Evolutionary conservation across 2,888 invertebrate genomes (phyloP).

Genomic region (Maniola hyperantus): DNA sequence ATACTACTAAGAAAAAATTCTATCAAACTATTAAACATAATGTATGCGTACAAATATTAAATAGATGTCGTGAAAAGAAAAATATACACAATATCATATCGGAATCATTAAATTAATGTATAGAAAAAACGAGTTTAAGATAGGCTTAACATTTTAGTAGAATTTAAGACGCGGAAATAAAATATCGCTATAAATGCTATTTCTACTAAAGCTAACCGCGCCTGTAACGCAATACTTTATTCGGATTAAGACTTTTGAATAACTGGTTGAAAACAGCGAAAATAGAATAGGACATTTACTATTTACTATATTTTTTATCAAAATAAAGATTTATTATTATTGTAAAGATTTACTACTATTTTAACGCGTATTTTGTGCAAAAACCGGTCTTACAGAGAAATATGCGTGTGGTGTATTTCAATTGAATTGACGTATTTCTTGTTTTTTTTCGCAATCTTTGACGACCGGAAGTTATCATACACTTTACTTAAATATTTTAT

Average conservation of each 20-base stretch:
- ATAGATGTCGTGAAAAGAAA: slow-evolving; percentile 9
- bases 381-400: too few species aligned
- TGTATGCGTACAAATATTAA: slow-evolving; percentile 12
- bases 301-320: too few species aligned
- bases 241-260: neutral
- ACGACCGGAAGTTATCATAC: too few species aligned
- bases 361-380: too few species aligned
- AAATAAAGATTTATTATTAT: too few species aligned
- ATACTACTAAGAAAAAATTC: slow-evolving; percentile 3
- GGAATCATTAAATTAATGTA: slow-evolving; percentile 1
- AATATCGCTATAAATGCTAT: slow-evolving; percentile 5
- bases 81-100: neutral
- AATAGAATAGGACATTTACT: too few species aligned
- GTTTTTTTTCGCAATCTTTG: too few species aligned
- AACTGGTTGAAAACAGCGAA: neutral
- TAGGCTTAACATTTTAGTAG: neutral
- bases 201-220: neutral
- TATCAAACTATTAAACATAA: neutral
- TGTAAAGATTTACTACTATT: too few species aligned
- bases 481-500: too few species aligned
- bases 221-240: neutral
- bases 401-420: too few species aligned
- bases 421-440: too few species aligned
- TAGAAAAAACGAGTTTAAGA: neutral
- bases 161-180: slow-evolving; percentile 1